These are phyloP conservation scores for Procavia capensis DNA, from an alignment of 2,113 vertebrate species.

Conservation along the genomic window DNA sequence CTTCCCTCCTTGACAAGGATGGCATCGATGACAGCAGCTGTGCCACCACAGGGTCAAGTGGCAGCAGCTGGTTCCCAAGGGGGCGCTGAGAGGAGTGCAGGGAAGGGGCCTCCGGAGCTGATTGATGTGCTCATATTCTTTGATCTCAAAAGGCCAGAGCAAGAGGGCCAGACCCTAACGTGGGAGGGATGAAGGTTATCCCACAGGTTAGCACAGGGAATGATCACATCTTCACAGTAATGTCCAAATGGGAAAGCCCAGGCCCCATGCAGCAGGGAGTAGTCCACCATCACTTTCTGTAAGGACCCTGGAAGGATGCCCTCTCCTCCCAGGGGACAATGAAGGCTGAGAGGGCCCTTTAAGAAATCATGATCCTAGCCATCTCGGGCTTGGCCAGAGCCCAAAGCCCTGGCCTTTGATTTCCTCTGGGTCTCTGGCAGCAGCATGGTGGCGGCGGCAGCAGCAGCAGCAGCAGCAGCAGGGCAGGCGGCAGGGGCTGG, in stretches of 20 bases:
- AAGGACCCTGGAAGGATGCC: background rate
- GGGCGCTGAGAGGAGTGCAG: background rate
- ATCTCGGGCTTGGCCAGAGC: slow-evolving; percentile 23
- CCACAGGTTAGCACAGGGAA: background rate
- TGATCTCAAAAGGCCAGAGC: background rate
- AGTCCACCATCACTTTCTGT: fast-evolving
- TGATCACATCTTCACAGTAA: background rate
- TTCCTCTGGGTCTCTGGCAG: slow-evolving; percentile 63
- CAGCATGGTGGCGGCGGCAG: background rate
- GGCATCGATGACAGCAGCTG: slow-evolving; percentile 66
- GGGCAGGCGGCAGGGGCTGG: too few species aligned
- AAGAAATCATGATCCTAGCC: background rate
- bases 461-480: slow-evolving; percentile 16
- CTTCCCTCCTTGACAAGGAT: background rate
- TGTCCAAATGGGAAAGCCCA: background rate
- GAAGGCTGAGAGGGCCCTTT: background rate
- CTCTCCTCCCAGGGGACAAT: background rate
- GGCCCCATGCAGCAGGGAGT: too few species aligned
- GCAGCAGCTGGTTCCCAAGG: slow-evolving; percentile 61
- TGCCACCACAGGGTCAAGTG: slow-evolving; percentile 40
- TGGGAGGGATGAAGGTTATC: background rate
- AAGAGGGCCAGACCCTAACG: background rate
- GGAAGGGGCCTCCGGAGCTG: background rate
- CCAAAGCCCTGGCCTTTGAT: slow-evolving; percentile 63
- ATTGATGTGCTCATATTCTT: background rate